These are phyloP conservation scores for Atlantisia rogersi DNA, from an alignment of 2,113 vertebrate genomes.

Conservation along the genomic window DNA sequence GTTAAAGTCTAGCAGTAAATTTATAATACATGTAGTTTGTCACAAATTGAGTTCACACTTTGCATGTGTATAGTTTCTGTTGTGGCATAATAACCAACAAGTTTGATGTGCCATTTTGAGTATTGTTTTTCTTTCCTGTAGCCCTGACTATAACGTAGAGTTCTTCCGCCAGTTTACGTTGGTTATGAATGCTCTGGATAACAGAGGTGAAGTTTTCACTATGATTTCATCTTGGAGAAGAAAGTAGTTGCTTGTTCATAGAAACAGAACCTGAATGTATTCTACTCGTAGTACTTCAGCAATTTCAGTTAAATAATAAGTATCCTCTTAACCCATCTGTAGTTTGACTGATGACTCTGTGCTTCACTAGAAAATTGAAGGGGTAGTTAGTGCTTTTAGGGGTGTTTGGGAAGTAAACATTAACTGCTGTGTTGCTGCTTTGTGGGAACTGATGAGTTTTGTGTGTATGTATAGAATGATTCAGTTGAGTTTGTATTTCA, in stretches of 20 bases:
- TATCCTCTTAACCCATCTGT: neutral
- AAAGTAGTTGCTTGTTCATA: neutral
- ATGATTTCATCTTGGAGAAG: neutral
- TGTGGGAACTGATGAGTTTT: neutral
- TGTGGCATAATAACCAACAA: neutral
- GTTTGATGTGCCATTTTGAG: neutral
- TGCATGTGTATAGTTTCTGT: neutral
- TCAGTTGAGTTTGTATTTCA: neutral
- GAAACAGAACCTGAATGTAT: neutral
- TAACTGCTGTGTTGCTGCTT: neutral
- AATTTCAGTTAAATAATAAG: neutral
- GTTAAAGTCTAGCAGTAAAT: neutral
- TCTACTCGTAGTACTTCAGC: neutral
- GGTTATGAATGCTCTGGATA: constrained; percentile 99
- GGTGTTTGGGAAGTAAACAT: neutral
- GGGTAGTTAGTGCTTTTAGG: neutral
- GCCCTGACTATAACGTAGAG: constrained; percentile 96
- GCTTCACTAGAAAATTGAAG: neutral
- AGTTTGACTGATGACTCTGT: neutral
- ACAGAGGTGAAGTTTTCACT: constrained; percentile 86
- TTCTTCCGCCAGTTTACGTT: constrained; percentile 95
- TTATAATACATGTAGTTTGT: neutral
- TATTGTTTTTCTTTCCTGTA: constrained; percentile 71
- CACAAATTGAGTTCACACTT: neutral
- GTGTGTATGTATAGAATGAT: neutral